phyloP scores from a whole-genome alignment of 2,888 invertebrate species.

The Heliconius aoede region DNA sequence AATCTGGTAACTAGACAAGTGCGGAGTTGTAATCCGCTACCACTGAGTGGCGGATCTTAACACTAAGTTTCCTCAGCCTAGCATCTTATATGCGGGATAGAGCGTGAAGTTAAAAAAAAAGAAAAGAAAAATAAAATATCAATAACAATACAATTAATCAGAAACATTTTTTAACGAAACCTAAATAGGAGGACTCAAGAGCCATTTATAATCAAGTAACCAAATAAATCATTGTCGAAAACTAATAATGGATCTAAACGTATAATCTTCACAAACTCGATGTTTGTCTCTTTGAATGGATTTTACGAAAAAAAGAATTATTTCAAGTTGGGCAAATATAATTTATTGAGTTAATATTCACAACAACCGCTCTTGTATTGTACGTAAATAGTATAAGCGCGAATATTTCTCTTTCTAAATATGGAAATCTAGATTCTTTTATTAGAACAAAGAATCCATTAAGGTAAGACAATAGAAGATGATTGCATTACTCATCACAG shows the following conservation, averaged over 20 bases:
- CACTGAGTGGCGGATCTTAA: too few species aligned
- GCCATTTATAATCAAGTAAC: constrained; percentile 63
- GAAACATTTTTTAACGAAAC: constrained; percentile 26
- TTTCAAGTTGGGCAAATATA: constrained; percentile 41
- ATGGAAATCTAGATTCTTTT: too few species aligned
- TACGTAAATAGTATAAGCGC: not conserved
- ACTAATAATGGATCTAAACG: constrained; percentile 52
- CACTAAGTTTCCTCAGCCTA: too few species aligned
- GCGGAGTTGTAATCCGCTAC: too few species aligned
- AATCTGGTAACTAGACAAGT: too few species aligned
- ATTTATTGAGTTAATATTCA: constrained; percentile 45
- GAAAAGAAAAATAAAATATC: too few species aligned
- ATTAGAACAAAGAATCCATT: too few species aligned
- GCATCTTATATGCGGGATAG: too few species aligned
- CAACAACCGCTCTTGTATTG: constrained; percentile 23
- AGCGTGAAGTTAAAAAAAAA: not conserved
- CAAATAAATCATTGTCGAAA: constrained; percentile 61
- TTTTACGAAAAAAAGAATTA: constrained; percentile 43
- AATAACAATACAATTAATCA: not conserved
- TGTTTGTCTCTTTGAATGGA: constrained; percentile 31
- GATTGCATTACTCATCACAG: too few species aligned
- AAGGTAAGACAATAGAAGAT: too few species aligned
- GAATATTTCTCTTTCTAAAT: not conserved
- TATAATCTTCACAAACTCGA: constrained; percentile 41
- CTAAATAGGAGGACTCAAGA: constrained; percentile 44